phyloP scores from a whole-genome alignment of 64 coral and sea anemone species.

The Hydrozoanthus tunicans region DNA sequence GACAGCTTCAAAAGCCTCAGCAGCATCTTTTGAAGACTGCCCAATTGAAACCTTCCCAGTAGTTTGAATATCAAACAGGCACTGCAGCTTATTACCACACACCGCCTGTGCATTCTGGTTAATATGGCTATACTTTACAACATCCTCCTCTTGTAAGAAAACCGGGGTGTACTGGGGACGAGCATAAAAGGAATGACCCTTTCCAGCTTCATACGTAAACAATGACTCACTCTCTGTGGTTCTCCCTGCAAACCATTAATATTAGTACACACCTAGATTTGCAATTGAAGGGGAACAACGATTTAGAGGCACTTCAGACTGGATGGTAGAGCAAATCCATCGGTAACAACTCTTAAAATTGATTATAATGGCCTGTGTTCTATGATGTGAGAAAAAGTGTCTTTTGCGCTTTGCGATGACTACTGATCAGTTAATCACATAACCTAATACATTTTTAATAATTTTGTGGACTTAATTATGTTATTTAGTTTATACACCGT shows the following conservation, averaged over 20 bases:
- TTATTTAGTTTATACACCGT: too few species aligned
- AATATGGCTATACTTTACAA: neutral
- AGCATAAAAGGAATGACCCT: neutral
- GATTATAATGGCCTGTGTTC: too few species aligned
- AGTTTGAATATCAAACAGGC: slow-evolving; percentile 54
- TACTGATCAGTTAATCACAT: too few species aligned
- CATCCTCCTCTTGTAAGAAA: neutral
- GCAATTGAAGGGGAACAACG: neutral
- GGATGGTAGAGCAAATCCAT: neutral
- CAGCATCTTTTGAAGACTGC: slow-evolving; percentile 32
- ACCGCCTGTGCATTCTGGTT: neutral
- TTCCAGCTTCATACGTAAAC: slow-evolving; percentile 26
- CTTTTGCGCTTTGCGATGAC: too few species aligned
- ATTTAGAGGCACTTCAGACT: neutral
- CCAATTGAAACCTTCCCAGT: slow-evolving; percentile 57
- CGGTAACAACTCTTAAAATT: too few species aligned
- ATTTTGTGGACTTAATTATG: too few species aligned
- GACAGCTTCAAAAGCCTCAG: neutral
- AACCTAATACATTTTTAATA: too few species aligned
- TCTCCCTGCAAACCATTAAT: neutral
- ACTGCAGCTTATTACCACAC: slow-evolving; percentile 10
- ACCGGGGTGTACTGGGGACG: slow-evolving; percentile 23
- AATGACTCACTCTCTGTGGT: slow-evolving; percentile 4
- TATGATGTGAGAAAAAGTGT: too few species aligned
- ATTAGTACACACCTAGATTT: too few species aligned